Conservation (phyloP, 1,140 invertebrate genomes). For the Drosophila sturtevanti region DNA sequence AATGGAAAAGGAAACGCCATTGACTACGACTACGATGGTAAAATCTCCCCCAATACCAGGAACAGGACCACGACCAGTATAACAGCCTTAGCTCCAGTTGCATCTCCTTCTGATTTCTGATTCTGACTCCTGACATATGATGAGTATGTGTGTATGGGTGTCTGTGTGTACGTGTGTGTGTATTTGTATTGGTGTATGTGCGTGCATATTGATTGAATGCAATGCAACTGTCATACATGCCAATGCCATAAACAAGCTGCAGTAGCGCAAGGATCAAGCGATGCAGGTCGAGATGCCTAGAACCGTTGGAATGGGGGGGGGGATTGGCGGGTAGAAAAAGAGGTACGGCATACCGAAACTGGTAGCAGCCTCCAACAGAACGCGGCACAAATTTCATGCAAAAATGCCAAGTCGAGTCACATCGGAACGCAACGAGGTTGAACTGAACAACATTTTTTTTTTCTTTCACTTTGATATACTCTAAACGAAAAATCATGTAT, state of each 20-base stretch:
- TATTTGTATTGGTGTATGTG: conserved; percentile 15
- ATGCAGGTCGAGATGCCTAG: conserved; percentile 21
- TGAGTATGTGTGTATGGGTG: background rate
- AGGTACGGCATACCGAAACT: background rate
- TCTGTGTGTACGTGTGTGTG: background rate
- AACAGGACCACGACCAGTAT: background rate
- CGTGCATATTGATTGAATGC: conserved; percentile 71
- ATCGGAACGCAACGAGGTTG: conserved; percentile 20
- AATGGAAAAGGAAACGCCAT: conserved; percentile 1
- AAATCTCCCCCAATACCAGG: background rate
- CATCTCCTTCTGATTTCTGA: background rate
- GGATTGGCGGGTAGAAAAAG: background rate
- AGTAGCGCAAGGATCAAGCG: conserved; percentile 16
- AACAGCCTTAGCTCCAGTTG: conserved; percentile 1
- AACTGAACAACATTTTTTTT: conserved; percentile 11
- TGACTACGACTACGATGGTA: background rate
- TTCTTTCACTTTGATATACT: conserved; percentile 15
- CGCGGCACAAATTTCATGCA: conserved; percentile 47
- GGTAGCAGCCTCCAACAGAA: background rate
- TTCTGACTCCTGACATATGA: conserved; percentile 21
- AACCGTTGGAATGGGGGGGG: background rate
- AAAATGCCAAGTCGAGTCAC: conserved; percentile 43
- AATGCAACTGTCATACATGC: conserved; percentile 71
- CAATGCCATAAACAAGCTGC: conserved; percentile 68
- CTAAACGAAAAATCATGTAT: background rate